Evolutionary conservation across 2,113 vertebrate genomes (phyloP).

Genomic region (Saccopteryx leptura): DNA sequence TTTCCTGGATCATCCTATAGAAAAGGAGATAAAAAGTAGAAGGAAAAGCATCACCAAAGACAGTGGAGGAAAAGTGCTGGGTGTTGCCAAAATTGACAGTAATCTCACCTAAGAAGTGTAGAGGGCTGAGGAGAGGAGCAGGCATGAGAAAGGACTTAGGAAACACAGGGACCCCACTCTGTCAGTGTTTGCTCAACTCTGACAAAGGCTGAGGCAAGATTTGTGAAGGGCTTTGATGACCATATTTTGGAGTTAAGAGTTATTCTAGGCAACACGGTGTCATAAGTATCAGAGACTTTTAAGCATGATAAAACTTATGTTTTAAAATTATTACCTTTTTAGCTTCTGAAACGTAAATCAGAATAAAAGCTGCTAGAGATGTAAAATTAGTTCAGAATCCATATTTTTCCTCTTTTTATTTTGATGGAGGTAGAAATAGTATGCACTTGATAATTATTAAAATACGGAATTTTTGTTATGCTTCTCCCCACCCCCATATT

Average conservation of each 20-base stretch:
- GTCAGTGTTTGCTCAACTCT: background rate
- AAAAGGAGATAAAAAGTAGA: background rate
- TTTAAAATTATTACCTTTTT: slow-evolving; percentile 8
- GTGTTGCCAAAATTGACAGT: background rate
- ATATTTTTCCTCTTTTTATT: background rate
- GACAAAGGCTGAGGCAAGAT: background rate
- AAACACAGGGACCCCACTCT: background rate
- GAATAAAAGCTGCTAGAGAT: background rate
- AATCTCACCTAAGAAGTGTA: rapidly evolving
- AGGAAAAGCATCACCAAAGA: background rate
- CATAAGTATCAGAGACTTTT: background rate
- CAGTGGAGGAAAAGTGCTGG: background rate
- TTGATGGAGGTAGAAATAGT: background rate
- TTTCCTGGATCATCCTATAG: background rate
- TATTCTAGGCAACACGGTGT: background rate
- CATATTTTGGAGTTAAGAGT: background rate
- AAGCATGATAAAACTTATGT: background rate
- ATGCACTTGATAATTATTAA: background rate
- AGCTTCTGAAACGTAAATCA: slow-evolving; percentile 50
- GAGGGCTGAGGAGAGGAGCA: too few species aligned
- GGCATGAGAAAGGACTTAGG: rapidly evolving
- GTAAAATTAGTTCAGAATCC: background rate
- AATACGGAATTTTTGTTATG: background rate
- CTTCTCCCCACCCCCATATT: background rate
- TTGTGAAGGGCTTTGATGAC: background rate